Percentiles rank a stretch among this genome's conserved stretches.
Evolutionary conservation across 2,888 invertebrate species (phyloP).

Genomic region (Apamea monoglypha): DNA sequence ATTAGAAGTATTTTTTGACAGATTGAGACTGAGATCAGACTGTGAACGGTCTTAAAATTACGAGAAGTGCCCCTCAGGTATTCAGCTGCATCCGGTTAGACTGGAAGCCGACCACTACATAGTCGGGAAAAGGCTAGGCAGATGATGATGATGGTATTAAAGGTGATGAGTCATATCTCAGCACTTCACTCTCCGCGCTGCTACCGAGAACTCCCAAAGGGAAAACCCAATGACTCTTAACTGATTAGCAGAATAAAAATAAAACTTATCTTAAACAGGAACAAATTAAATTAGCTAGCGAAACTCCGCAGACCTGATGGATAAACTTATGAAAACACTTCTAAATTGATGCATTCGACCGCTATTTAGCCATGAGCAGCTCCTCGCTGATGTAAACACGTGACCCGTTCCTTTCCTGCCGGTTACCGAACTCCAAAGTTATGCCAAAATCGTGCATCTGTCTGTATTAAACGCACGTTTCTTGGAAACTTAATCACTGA

Average conservation of each 20-base stretch:
- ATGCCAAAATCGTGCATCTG: constrained; percentile 40
- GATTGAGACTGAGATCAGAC: no score
- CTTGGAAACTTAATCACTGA: constrained; percentile 47
- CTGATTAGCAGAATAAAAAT: constrained; percentile 12
- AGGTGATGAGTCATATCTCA: background rate
- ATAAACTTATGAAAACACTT: no score
- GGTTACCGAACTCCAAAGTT: constrained; percentile 27
- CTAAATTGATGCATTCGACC: no score
- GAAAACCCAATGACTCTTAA: constrained; percentile 14
- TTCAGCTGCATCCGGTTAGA: background rate
- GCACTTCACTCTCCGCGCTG: no score
- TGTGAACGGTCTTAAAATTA: no score
- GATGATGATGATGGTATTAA: no score
- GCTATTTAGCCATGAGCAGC: no score
- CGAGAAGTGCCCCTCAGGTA: no score
- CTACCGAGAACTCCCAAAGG: background rate
- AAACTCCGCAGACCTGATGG: background rate
- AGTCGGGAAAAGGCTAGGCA: no score
- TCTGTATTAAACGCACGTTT: constrained; percentile 33
- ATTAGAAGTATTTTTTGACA: no score
- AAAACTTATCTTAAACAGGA: background rate
- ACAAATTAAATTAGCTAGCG: background rate
- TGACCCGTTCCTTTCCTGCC: background rate
- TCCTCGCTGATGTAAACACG: no score
- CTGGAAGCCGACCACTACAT: background rate